phyloP scores from a whole-genome alignment of 2,113 vertebrate genomes.

The Brachypodius melanocephalos region DNA sequence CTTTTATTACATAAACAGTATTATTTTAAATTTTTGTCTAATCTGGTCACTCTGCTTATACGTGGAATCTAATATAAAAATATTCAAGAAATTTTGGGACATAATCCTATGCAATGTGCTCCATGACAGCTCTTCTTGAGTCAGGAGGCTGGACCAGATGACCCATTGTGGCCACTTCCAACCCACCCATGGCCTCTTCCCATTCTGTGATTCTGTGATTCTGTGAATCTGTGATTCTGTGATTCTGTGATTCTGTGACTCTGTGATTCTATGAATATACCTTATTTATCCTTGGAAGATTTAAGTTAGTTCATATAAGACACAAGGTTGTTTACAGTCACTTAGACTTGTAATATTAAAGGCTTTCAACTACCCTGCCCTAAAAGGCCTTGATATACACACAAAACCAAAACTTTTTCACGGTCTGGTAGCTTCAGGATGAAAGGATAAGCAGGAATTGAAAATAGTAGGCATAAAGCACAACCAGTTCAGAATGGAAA shows the following conservation, averaged over 20 bases:
- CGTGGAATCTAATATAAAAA: not conserved
- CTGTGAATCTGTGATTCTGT: not conserved
- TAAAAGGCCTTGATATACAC: not conserved
- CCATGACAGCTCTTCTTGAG: not conserved
- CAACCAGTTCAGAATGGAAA: not conserved
- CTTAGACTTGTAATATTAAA: not conserved
- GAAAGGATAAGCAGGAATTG: constrained; percentile 7
- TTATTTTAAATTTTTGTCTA: not conserved
- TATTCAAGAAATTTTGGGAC: not conserved
- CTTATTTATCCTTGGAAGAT: not conserved
- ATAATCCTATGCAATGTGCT: not conserved
- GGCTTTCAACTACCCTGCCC: not conserved
- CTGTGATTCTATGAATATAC: not conserved
- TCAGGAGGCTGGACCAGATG: not conserved
- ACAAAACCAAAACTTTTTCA: not conserved
- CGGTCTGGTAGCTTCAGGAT: not conserved
- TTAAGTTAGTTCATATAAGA: not conserved
- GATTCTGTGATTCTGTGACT: not conserved
- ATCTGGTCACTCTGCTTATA: not conserved
- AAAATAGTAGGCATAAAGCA: constrained; percentile 7
- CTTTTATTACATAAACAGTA: not conserved
- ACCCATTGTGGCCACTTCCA: not conserved
- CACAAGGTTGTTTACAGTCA: not conserved
- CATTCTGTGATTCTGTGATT: not conserved
- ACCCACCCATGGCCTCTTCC: not conserved